phyloP scores from a whole-genome alignment of 2,888 invertebrate genomes.

The Xanthia togata region DNA sequence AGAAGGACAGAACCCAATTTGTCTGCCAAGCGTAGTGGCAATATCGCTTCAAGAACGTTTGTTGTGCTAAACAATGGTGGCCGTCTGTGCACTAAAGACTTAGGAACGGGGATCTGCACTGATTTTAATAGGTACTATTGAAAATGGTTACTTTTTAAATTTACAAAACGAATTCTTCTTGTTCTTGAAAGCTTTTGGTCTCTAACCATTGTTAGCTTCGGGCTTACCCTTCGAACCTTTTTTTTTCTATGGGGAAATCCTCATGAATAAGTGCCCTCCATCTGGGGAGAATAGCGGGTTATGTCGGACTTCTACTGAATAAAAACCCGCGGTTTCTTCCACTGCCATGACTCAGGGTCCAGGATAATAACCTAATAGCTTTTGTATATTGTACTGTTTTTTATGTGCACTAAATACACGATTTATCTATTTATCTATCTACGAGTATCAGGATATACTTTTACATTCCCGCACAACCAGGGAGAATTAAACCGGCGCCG shows the following conservation, averaged over 20 bases:
- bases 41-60: constrained; percentile 30
- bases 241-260: background rate
- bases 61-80: constrained; percentile 18
- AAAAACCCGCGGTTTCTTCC: no score
- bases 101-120: constrained; percentile 2
- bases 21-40: constrained; percentile 31
- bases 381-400: no score
- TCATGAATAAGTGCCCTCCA: background rate
- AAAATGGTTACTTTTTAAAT: background rate
- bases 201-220: background rate
- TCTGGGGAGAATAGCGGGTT: background rate
- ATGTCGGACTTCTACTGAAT: background rate
- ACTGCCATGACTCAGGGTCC: no score
- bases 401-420: no score
- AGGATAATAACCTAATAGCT: no score
- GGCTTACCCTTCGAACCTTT: background rate
- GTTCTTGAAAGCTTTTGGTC: background rate
- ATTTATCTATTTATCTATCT: no score
- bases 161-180: background rate
- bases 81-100: constrained; percentile 7
- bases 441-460: no score
- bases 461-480: background rate
- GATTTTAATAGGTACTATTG: constrained; percentile 9
- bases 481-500: no score
- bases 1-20: constrained; percentile 30